A percentile compares a stretch with the other conserved stretches of the same genome.
Evolutionary conservation across 2,113 vertebrate genomes (phyloP).

Genomic region (Coturnix japonica): DNA sequence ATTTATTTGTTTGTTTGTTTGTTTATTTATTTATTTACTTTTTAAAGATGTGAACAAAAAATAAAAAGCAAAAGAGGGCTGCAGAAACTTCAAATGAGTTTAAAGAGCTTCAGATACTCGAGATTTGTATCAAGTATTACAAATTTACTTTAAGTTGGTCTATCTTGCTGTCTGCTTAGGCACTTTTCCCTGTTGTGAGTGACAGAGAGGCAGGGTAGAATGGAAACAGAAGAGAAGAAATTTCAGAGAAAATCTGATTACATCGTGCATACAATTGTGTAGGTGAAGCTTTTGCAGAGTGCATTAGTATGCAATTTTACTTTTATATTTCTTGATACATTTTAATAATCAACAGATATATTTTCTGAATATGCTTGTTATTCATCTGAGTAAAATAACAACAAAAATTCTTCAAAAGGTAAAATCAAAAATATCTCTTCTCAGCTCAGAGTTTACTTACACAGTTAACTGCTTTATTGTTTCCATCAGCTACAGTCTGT

Average conservation of each 20-base stretch:
- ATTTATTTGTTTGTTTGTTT: neutral
- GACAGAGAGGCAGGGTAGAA: neutral
- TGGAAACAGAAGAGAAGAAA: neutral
- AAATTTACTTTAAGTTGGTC: neutral
- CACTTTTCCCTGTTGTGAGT: neutral
- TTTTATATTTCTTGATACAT: neutral
- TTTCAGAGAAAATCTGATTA: neutral
- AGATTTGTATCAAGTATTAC: neutral
- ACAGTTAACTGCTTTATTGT: constrained; percentile 14
- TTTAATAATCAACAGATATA: neutral
- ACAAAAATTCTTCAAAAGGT: neutral
- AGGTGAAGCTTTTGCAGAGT: neutral
- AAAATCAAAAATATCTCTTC: neutral
- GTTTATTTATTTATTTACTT: neutral
- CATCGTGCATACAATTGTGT: neutral
- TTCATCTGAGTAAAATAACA: neutral
- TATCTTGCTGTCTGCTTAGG: neutral
- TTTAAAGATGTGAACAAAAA: neutral
- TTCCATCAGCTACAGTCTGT: neutral
- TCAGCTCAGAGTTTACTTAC: neutral
- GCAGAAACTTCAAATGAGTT: neutral
- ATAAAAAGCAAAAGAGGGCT: neutral
- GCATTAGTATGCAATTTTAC: neutral
- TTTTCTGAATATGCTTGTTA: neutral
- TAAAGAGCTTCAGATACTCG: neutral